Percentiles rank a stretch among this genome's conserved stretches.
These are phyloP conservation scores for Macquaria australasica DNA, from an alignment of 2,113 vertebrate genomes.

Conservation along the genomic window DNA sequence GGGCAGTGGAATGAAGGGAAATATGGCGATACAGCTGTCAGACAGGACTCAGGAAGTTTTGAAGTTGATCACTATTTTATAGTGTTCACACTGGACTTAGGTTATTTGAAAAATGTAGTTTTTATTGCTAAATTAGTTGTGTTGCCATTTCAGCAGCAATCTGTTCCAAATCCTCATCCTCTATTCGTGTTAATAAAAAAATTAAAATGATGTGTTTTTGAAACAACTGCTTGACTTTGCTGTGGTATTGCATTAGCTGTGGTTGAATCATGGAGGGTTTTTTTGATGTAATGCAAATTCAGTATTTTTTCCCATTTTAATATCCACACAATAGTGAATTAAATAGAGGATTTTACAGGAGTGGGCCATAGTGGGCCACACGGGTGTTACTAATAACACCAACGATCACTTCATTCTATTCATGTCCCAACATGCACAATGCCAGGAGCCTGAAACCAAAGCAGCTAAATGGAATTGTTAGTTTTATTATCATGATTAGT, in stretches of 20 bases:
- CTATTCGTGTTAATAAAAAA: neutral
- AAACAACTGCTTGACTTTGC: neutral
- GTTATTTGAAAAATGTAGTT: neutral
- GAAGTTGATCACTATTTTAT: neutral
- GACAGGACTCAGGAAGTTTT: too few relatives aligned
- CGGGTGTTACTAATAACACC: too few relatives aligned
- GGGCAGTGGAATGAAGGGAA: neutral
- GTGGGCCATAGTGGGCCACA: neutral
- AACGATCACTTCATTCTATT: neutral
- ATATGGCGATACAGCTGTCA: neutral
- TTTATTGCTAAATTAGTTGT: neutral
- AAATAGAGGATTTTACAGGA: neutral
- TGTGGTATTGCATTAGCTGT: neutral
- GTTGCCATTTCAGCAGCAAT: neutral
- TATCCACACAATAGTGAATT: neutral
- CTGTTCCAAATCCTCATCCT: neutral
- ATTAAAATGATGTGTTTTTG: rapidly evolving
- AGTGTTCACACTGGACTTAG: neutral
- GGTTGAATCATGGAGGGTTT: neutral
- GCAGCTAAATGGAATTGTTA: neutral
- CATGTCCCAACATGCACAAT: neutral
- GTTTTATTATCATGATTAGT: neutral
- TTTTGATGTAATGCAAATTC: neutral
- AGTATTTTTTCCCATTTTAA: neutral
- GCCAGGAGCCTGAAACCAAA: neutral